Conservation (phyloP, 2,113 vertebrate genomes). For the Hippocampus comes region DNA sequence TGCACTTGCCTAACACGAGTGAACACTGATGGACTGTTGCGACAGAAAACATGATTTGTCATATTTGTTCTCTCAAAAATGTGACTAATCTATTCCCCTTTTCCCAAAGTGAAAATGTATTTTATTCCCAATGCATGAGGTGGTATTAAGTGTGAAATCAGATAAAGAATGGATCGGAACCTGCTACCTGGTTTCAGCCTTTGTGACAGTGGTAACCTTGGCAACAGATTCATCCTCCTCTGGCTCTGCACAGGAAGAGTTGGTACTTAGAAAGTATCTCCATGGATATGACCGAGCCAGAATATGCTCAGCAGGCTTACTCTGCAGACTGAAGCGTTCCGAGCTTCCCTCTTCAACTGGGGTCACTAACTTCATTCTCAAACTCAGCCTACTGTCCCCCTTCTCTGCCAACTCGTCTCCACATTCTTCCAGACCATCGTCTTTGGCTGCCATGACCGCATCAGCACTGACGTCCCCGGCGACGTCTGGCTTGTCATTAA, state of each 20-base stretch:
- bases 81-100: not conserved
- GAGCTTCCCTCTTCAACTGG: slow-evolving; percentile 83
- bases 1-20: slow-evolving; percentile 81
- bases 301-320: slow-evolving; percentile 70
- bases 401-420: slow-evolving; percentile 51
- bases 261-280: slow-evolving; percentile 9
- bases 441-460: slow-evolving; percentile 72
- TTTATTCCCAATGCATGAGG: not conserved
- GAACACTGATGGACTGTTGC: slow-evolving; percentile 77
- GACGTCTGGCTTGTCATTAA: slow-evolving; percentile 70
- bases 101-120: not conserved
- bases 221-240: slow-evolving; percentile 74
- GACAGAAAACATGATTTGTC: not conserved
- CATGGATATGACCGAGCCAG: not conserved
- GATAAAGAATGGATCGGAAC: not conserved
- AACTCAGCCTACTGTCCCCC: slow-evolving; percentile 79
- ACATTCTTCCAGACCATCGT: slow-evolving; percentile 68
- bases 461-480: slow-evolving; percentile 72
- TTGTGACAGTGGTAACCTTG: slow-evolving; percentile 68
- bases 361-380: slow-evolving; percentile 88
- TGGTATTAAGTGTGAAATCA: not conserved
- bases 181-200: slow-evolving; percentile 80
- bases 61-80: not conserved
- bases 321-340: slow-evolving; percentile 87
- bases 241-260: slow-evolving; percentile 74